Evolutionary conservation across 2,113 vertebrate genomes (phyloP), one percentile per base, ranked within the genome.

Genomic region (Rhombomys opimus): DNA sequence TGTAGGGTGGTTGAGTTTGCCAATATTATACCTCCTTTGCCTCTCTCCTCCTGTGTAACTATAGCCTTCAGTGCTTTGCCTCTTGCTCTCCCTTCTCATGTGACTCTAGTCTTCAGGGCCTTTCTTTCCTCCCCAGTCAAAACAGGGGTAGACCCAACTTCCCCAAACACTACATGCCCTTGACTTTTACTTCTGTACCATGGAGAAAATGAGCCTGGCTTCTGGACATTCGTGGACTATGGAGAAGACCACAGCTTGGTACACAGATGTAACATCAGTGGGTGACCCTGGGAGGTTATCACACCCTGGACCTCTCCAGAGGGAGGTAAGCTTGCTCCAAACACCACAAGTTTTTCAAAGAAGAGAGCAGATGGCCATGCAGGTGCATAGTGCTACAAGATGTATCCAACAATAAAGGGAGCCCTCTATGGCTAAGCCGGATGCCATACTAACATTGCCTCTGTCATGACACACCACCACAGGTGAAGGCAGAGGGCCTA

Each of bases 201-300:
- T 4, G 32, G 17, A 3, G 20, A n/a, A 87, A 87, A 72, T 14
- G 11, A 57, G 32, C 35, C 86, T 17, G 11, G 30, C 25, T 25
- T 73, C 63, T 52, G 46, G 3, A 50, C 1, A 0, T 0, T 2
- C 52, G 8, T 0, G 0, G 35, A 50, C 17, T 32, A 17, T 1
- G 14, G 27, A 52, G 68, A 59, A 22, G 10, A 54, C 54, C 13
- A 17, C 11, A 38, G 54, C 14, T 7, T 1, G 18, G 2, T 0
- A 0, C 32, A 22, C n/a, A 1, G 1, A 15, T 30, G 10, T 2
- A 27, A 4, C 5, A 7, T 13, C 23, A 12, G n/a, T 6, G 4
- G 14, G 57, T 41, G n/a, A 87, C 17, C 0, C 0, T 0, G 7
- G 22, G 52, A 61, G 27, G 14, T 35, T 67, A 59, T 3, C 4